A percentile compares a stretch with the other conserved stretches of the same genome.
phyloP scores from a whole-genome alignment of 2,797 vertebrate species.

The Mormyrops attenuatus region DNA sequence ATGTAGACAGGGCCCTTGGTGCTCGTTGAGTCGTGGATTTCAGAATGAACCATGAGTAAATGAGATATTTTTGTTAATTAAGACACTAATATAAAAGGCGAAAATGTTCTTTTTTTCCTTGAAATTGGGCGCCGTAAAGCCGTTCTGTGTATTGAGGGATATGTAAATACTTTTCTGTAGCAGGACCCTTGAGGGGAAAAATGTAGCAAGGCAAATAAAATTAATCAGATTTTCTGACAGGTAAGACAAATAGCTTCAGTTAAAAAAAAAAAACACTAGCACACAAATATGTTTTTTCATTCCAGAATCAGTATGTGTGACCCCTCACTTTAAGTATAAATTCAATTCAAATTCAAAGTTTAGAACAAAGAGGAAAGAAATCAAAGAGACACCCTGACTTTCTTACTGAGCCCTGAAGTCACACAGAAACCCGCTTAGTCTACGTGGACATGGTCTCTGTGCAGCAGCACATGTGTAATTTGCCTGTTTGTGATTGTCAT shows the following conservation, averaged over 20 bases:
- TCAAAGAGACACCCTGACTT: background rate
- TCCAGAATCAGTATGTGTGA: background rate
- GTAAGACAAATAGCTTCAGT: slow-evolving; percentile 9
- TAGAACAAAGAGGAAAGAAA: background rate
- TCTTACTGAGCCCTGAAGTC: background rate
- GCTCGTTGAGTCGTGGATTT: background rate
- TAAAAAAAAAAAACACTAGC: background rate
- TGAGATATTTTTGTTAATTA: background rate
- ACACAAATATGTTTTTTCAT: background rate
- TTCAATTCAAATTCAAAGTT: background rate
- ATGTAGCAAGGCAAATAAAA: slow-evolving; percentile 12
- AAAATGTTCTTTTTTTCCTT: background rate
- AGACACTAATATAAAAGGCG: background rate
- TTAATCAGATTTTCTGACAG: background rate
- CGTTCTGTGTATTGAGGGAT: background rate
- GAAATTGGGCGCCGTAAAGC: background rate
- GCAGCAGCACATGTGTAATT: background rate
- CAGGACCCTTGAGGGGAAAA: background rate
- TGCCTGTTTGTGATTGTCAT: background rate
- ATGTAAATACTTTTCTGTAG: background rate
- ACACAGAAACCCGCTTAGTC: background rate
- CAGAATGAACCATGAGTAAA: background rate
- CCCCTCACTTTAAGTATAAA: background rate
- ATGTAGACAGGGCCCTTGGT: background rate
- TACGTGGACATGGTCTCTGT: background rate